Percentiles rank a stretch among this genome's conserved stretches.
Evolutionary conservation across 2,113 vertebrate species (phyloP).

Genomic region (Caloenas nicobarica): DNA sequence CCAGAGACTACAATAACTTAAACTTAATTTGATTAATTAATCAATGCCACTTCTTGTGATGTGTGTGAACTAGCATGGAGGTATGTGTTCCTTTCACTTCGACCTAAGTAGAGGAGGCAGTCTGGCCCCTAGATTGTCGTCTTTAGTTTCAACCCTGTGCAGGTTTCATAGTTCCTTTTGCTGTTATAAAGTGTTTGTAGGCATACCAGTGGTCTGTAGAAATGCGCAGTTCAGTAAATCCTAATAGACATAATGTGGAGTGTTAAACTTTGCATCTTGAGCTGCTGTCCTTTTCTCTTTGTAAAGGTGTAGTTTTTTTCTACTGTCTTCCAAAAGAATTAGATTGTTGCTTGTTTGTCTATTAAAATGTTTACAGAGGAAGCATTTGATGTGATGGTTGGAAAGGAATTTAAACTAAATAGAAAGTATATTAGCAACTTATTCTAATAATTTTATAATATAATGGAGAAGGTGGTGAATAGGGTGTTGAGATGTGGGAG

Average conservation of each 20-base stretch:
- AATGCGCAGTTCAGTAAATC: not conserved
- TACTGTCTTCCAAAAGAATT: not conserved
- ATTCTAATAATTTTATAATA: not conserved
- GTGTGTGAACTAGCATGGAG: not conserved
- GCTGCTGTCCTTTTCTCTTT: not conserved
- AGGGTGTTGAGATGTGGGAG: not conserved
- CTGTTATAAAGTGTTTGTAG: not conserved
- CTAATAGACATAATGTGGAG: rapidly evolving
- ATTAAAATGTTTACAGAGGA: not conserved
- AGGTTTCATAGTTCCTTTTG: not conserved
- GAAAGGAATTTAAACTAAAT: not conserved
- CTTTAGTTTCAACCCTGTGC: not conserved
- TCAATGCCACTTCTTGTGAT: not conserved
- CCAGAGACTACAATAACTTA: not conserved
- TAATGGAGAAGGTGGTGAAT: not conserved
- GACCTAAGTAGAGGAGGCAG: not conserved
- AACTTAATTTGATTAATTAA: not conserved
- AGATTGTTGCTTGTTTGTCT: not conserved
- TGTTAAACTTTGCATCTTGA: not conserved
- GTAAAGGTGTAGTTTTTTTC: not conserved
- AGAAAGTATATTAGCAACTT: not conserved
- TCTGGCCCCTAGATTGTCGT: not conserved
- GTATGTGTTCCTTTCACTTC: not conserved
- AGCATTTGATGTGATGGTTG: not conserved
- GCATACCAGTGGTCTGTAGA: not conserved